phyloP scores from a whole-genome alignment of 2,797 vertebrate species.

The Stomatorhinus walkeri region DNA sequence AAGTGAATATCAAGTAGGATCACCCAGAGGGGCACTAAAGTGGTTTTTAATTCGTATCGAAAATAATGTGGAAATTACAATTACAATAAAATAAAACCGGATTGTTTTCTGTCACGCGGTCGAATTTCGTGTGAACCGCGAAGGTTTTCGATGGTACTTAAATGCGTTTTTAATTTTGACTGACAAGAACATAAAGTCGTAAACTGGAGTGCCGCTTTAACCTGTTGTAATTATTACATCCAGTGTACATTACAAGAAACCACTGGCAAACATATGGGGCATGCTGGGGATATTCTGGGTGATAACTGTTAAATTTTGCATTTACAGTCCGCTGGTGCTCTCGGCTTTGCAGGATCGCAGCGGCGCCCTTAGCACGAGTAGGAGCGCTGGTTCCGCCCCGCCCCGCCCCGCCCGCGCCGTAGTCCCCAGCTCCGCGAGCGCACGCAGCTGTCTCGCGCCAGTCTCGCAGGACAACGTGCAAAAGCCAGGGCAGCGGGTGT shows the following conservation, averaged over 20 bases:
- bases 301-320: background rate
- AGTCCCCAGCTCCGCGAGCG: conserved; percentile 49
- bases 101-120: background rate
- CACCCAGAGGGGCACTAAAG: background rate
- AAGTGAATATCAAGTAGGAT: background rate
- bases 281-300: background rate
- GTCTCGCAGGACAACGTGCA: background rate
- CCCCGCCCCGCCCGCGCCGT: conserved; percentile 10
- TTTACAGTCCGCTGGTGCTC: background rate
- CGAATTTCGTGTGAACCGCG: background rate
- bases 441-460: conserved; percentile 54
- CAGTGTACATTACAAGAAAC: background rate
- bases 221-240: background rate
- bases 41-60: background rate
- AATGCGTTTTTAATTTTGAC: background rate
- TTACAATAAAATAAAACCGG: background rate
- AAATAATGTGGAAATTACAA: background rate
- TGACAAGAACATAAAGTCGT: background rate
- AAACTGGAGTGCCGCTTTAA: background rate
- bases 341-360: background rate
- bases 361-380: background rate
- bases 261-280: background rate
- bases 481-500: background rate
- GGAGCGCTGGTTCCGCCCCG: background rate
- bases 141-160: background rate